Evolutionary conservation across 2,888 invertebrate species (phyloP), one percentile per base, ranked within the genome.

Genomic region (Dinocampus coccinellae): DNA sequence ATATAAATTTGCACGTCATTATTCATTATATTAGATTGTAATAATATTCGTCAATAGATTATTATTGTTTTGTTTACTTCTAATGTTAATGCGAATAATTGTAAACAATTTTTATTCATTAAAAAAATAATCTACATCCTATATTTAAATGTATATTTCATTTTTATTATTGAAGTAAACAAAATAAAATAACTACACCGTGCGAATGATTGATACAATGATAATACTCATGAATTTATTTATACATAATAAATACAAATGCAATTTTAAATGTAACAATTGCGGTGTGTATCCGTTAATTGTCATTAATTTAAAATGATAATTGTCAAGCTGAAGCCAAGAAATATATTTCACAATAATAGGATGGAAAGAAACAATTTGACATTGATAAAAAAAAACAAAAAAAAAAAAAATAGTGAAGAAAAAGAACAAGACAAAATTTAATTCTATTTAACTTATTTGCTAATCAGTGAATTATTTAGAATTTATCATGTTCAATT

Each of bases 241-340:
- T 72, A 42, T 73, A 72, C 69, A 71, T 16, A 10, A 64, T 33
- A 24, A 3, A 57, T 64, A 65, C 13, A 68, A 53, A 58, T 26
- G 55, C 61, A 63, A 47, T 63, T 60, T 57, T 66, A 72, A 75
- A 78, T 78, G 77, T 76, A 78, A 77, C 77, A 78, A 80, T 80
- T n/a, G n/a, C n/a, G 79, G 79, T 78, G 75, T 81, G 73, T 78
- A 79, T 77, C 74, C 74, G 83, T 84, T n/a, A n/a, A 79, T 84
- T 86, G 84, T 82, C 82, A 83, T 83, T 83, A 85, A 80, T 79
- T 75, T 84, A 81, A 81, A n/a, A n/a, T n/a, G n/a, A n/a, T n/a
- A n/a, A n/a, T n/a, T n/a, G n/a, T n/a, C n/a, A n/a, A n/a, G n/a
- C 76, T 77, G 75, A 83, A 84, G 82, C 83, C 47, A 47, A 47